Percentiles rank a stretch among this genome's conserved stretches.
Evolutionary conservation across 2,113 vertebrate genomes (phyloP).

Genomic region (Chlorocebus sabaeus): DNA sequence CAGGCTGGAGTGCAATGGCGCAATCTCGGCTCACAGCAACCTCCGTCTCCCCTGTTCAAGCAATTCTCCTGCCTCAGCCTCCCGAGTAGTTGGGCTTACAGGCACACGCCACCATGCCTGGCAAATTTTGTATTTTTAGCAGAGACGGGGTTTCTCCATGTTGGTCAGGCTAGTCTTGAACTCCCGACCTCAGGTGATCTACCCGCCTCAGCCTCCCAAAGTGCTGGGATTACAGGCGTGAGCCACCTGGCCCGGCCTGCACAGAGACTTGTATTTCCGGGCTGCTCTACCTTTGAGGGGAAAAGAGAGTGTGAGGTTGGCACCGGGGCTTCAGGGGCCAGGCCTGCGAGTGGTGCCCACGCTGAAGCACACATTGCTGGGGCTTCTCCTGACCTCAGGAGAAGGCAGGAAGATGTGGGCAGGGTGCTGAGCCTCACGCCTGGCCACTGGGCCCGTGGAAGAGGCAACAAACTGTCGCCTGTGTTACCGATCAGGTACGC

Average conservation of each 20-base stretch:
- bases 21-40: no score
- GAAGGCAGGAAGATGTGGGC: background rate
- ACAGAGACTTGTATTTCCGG: background rate
- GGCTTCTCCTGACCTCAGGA: background rate
- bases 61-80: no score
- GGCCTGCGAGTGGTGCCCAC: background rate
- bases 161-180: no score
- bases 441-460: background rate
- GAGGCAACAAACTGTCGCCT: background rate
- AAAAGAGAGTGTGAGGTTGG: background rate
- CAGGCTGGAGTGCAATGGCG: no score
- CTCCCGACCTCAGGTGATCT: no score
- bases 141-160: no score
- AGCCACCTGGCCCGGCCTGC: accelerated
- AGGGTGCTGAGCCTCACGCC: background rate
- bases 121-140: no score
- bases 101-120: accelerated
- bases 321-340: background rate
- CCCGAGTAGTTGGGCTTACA: no score
- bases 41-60: no score
- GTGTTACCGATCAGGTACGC: slow-evolving; percentile 86
- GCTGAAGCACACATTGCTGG: accelerated
- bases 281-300: background rate
- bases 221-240: no score
- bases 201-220: no score